A percentile compares a stretch with the other conserved stretches of the same genome.
Evolutionary conservation across 2,113 vertebrate species (phyloP).

Genomic region (Ornithorhynchus anatinus): DNA sequence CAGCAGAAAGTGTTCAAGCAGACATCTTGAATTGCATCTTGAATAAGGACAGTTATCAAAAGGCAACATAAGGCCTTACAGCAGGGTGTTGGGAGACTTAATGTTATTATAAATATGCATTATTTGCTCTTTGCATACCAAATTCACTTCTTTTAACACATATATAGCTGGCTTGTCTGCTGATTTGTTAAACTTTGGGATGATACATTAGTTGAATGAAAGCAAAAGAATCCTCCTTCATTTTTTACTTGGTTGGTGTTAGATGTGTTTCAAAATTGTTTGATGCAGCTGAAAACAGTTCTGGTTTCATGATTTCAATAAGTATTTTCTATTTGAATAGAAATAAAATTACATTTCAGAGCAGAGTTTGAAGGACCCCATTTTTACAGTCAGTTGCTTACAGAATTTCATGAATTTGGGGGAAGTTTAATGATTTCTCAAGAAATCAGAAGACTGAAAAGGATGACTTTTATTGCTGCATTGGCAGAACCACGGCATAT

Average conservation of each 20-base stretch:
- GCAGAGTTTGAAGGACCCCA: not conserved
- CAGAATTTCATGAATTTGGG: no score
- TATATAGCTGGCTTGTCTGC: conserved; percentile 13
- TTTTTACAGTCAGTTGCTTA: no score
- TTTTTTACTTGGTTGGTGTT: not conserved
- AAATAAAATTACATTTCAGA: not conserved
- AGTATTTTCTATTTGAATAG: not conserved
- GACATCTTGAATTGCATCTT: conserved; percentile 24
- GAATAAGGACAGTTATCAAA: conserved; percentile 38
- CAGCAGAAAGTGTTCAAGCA: not conserved
- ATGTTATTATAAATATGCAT: conserved; percentile 5
- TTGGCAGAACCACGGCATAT: not conserved
- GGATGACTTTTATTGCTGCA: not conserved
- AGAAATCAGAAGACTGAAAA: not conserved
- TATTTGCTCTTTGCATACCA: conserved; percentile 1
- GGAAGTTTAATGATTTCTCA: no score
- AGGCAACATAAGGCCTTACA: conserved; percentile 26
- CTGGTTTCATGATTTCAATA: not conserved
- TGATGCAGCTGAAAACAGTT: not conserved
- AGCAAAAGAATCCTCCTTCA: not conserved
- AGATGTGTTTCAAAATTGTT: not conserved
- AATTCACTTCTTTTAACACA: conserved; percentile 1
- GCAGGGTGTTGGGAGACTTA: not conserved
- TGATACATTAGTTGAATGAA: not conserved
- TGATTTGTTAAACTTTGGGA: conserved; percentile 34